Conservation (phyloP, 2,888 invertebrate species). For the Himalopsyche kuldschensis region DNA sequence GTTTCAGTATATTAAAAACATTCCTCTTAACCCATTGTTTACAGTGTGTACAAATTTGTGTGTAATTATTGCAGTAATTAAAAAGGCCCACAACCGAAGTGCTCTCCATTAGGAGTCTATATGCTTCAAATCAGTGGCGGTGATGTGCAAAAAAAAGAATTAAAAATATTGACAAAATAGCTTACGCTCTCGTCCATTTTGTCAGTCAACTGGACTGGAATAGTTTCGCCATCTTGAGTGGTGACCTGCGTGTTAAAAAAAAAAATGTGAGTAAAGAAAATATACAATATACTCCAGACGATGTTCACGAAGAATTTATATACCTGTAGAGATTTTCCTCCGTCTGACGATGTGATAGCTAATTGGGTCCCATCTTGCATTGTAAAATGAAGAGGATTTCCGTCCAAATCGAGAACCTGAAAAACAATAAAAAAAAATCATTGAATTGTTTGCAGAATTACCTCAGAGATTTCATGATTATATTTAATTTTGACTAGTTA, state of each 20-base stretch:
- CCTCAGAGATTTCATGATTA: not conserved
- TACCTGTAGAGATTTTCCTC: constrained; percentile 55
- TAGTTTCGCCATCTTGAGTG: constrained; percentile 58
- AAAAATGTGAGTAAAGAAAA: constrained; percentile 38
- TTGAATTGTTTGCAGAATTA: not conserved
- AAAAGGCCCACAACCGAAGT: too few species aligned
- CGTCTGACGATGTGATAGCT: constrained; percentile 62
- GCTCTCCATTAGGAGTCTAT: too few species aligned
- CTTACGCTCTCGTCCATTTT: constrained; percentile 43
- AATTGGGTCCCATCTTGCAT: constrained; percentile 70
- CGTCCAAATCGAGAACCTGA: constrained; percentile 69
- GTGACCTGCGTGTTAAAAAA: too few species aligned
- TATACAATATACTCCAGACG: not conserved
- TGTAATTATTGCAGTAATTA: too few species aligned
- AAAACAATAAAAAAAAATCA: constrained; percentile 10
- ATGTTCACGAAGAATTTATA: not conserved
- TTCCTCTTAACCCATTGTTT: too few species aligned
- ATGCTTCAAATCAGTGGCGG: too few species aligned
- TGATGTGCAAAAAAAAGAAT: too few species aligned
- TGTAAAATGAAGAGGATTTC: constrained; percentile 69
- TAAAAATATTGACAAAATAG: not conserved
- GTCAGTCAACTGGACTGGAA: constrained; percentile 57
- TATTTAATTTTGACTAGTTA: not conserved
- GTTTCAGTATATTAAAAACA: too few species aligned
- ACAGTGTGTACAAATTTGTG: too few species aligned